phyloP scores from a whole-genome alignment of 2,113 vertebrate species.

The Bujurquina vittata region DNA sequence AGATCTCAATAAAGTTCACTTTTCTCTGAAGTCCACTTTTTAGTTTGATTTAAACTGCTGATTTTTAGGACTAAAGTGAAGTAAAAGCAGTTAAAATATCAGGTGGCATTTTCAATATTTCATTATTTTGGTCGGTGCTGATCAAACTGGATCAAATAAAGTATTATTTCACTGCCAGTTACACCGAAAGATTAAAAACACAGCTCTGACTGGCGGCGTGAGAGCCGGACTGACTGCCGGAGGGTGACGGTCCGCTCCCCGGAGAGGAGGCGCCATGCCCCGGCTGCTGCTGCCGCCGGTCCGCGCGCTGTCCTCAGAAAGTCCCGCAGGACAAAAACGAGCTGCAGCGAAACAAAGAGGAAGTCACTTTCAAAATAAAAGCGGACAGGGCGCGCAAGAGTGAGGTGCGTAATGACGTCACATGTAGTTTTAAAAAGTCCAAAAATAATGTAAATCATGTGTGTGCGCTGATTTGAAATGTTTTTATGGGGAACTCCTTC shows the following conservation, averaged over 20 bases:
- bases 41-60: neutral
- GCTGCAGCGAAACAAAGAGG: neutral
- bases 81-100: neutral
- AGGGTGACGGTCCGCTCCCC: neutral
- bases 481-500: no score
- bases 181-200: neutral
- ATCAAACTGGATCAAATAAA: neutral
- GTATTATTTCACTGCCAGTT: neutral
- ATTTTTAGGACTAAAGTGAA: neutral
- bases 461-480: no score
- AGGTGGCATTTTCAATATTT: neutral
- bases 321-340: neutral
- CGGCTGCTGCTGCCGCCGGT: neutral
- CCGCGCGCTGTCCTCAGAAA: constrained; percentile 1
- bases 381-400: rapidly evolving
- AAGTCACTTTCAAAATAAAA: constrained; percentile 20
- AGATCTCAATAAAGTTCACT: neutral
- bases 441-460: neutral
- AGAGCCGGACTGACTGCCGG: neutral
- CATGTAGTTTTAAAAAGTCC: neutral
- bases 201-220: neutral
- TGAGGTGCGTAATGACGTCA: neutral
- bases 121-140: neutral
- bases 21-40: neutral
- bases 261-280: neutral